Conservation (phyloP, 2,113 vertebrate genomes). For the Argyrosomus japonicus region DNA sequence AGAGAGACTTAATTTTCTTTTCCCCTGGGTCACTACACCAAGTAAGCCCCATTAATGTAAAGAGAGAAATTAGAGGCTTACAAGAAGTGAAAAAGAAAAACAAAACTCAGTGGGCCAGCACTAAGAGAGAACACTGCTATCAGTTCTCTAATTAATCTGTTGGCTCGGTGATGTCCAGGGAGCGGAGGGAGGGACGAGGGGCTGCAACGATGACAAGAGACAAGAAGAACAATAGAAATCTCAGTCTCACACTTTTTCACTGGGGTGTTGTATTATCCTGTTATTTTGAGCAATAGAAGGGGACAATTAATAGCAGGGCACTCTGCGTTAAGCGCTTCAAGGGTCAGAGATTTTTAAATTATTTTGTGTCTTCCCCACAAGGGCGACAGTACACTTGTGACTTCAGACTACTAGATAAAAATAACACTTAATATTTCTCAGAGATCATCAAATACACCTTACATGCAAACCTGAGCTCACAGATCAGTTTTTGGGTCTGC, state of each 20-base stretch:
- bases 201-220: constrained; percentile 35
- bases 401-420: background rate
- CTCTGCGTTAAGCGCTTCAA: background rate
- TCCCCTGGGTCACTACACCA: constrained; percentile 68
- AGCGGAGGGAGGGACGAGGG: constrained; percentile 42
- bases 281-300: constrained; percentile 49
- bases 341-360: constrained; percentile 14
- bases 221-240: constrained; percentile 50
- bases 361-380: constrained; percentile 9
- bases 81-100: constrained; percentile 69
- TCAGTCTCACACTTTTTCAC: constrained; percentile 53
- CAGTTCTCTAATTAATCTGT: constrained; percentile 78
- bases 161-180: constrained; percentile 62
- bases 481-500: background rate
- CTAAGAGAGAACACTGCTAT: constrained; percentile 71
- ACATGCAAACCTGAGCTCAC: background rate
- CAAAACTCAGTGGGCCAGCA: constrained; percentile 74
- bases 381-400: background rate
- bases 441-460: background rate
- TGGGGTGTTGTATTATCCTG: constrained; percentile 50
- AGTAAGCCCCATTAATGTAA: constrained; percentile 76
- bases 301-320: constrained; percentile 33
- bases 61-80: constrained; percentile 68
- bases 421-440: background rate
- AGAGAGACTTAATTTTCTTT: constrained; percentile 66